phyloP scores from a whole-genome alignment of 92 coral and sea anemone genomes.

The Bergia sp. region DNA sequence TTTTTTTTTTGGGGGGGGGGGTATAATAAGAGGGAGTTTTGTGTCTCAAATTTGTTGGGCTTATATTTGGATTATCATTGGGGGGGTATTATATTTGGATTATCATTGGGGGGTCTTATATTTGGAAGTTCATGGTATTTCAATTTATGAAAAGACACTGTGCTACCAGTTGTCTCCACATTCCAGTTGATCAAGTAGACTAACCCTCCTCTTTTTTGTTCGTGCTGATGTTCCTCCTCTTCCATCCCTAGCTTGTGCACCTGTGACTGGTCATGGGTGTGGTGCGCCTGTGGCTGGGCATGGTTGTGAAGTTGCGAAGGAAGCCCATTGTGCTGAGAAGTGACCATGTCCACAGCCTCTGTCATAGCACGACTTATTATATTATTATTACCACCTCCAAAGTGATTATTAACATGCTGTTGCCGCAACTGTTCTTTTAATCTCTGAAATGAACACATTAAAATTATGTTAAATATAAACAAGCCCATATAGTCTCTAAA shows the following conservation, averaged over 20 bases:
- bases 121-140: no score
- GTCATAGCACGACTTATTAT: constrained; percentile 96
- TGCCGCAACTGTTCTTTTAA: constrained; percentile 95
- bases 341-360: constrained; percentile 94
- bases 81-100: no score
- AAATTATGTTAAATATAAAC: not conserved
- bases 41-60: not conserved
- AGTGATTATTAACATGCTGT: constrained; percentile 73
- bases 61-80: no score
- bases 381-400: constrained; percentile 61
- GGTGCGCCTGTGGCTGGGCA: constrained; percentile 50
- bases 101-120: not conserved
- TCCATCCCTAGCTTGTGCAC: constrained; percentile 9
- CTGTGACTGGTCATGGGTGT: constrained; percentile 54
- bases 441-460: constrained; percentile 59
- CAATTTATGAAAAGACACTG: no score
- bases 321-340: constrained; percentile 72
- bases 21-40: no score
- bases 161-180: no score
- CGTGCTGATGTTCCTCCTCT: constrained; percentile 39
- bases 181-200: not conserved
- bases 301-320: constrained; percentile 55
- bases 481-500: not conserved
- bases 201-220: constrained; percentile 54
- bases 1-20: no score